Conservation (phyloP, 2,888 invertebrate species). For the Drosophila engyochracea region DNA sequence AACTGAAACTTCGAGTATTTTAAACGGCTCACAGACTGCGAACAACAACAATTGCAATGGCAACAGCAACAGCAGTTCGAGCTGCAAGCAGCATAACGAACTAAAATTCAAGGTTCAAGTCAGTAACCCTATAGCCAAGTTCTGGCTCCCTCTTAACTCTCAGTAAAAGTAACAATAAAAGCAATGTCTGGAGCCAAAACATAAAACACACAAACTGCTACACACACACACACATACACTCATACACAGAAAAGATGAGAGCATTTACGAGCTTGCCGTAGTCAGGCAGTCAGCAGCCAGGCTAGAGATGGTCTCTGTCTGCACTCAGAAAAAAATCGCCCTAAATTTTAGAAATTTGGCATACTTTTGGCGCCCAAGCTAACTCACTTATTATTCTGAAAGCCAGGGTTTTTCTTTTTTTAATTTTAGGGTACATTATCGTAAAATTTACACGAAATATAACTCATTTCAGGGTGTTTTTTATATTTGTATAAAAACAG, state of each 20-base stretch:
- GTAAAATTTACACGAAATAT: not conserved
- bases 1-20: constrained; percentile 55
- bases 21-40: constrained; percentile 65
- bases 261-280: constrained; percentile 29
- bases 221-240: constrained; percentile 12
- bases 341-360: not conserved
- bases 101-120: constrained; percentile 80
- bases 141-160: constrained; percentile 52
- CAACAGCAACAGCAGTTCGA: constrained; percentile 42
- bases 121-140: constrained; percentile 76
- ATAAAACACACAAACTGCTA: constrained; percentile 54
- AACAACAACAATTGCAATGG: constrained; percentile 22
- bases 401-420: rapidly evolving
- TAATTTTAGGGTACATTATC: not conserved
- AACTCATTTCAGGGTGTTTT: not conserved
- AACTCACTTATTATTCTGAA: not conserved
- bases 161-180: constrained; percentile 68
- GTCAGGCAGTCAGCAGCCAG: not conserved
- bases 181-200: constrained; percentile 62
- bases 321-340: not conserved
- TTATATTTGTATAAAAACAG: not conserved
- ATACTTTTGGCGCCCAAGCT: not conserved
- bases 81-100: constrained; percentile 69
- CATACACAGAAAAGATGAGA: constrained; percentile 16
- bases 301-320: not conserved